Conservation (phyloP, 2,888 invertebrate species). For the Agrotis segetum region DNA sequence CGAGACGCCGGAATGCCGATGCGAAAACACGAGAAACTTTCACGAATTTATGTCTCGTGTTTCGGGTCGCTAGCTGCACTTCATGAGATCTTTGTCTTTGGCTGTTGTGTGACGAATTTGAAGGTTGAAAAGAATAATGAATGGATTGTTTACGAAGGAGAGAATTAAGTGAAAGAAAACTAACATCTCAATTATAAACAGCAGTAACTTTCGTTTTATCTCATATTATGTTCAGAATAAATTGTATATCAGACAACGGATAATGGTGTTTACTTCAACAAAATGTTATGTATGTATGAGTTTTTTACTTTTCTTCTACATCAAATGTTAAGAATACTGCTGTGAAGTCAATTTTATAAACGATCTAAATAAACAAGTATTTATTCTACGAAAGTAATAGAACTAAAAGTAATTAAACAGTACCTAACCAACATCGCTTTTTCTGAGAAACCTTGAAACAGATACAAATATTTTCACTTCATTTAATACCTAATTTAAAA, state of each 20-base stretch:
- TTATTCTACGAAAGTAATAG: neutral
- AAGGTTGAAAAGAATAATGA: conserved; percentile 8
- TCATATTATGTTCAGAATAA: neutral
- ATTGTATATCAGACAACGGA: too few species aligned
- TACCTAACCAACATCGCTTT: neutral
- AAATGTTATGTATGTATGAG: too few species aligned
- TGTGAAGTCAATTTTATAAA: too few species aligned
- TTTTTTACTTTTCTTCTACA: too few species aligned
- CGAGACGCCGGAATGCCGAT: conserved; percentile 73
- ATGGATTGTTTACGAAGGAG: neutral
- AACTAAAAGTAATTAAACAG: neutral
- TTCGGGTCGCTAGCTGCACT: conserved; percentile 50
- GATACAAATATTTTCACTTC: neutral
- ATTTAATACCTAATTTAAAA: neutral
- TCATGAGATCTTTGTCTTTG: conserved; percentile 47
- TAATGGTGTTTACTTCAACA: too few species aligned
- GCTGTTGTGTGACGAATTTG: conserved; percentile 21
- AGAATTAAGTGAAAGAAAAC: neutral
- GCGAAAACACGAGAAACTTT: conserved; percentile 70
- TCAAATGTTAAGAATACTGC: too few species aligned
- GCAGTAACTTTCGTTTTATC: neutral
- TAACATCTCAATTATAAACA: neutral
- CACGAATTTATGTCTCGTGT: conserved; percentile 61
- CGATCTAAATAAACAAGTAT: neutral
- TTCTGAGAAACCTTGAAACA: neutral